Percentiles rank a stretch among this genome's conserved stretches.
phyloP scores from a whole-genome alignment of 92 coral and sea anemone species.

The Bergia sp. region DNA sequence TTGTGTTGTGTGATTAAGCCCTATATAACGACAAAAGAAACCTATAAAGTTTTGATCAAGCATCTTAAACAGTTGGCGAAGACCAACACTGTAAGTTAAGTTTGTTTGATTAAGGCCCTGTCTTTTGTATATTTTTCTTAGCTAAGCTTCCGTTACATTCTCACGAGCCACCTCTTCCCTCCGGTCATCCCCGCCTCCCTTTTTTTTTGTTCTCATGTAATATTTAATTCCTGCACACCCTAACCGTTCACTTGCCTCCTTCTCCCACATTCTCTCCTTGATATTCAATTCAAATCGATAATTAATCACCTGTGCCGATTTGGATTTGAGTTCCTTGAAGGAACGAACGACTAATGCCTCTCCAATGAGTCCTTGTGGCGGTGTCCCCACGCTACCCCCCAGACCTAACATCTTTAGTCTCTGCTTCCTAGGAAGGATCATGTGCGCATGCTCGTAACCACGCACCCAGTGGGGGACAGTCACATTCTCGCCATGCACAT shows the following conservation, averaged over 20 bases:
- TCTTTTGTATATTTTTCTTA: no score
- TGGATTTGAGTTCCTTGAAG: constrained; percentile 82
- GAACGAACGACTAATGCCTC: constrained; percentile 91
- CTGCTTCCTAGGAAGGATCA: constrained; percentile 75
- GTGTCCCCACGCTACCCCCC: constrained; percentile 89
- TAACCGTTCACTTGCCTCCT: not conserved
- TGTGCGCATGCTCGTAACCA: constrained; percentile 82
- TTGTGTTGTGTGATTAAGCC: not conserved
- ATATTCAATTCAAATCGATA: not conserved
- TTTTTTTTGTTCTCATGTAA: no score
- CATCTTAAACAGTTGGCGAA: no score
- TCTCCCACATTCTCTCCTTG: not conserved
- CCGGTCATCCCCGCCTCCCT: no score
- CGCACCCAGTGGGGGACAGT: constrained; percentile 90
- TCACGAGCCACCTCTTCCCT: no score
- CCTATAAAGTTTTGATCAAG: no score
- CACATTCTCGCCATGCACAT: constrained; percentile 90
- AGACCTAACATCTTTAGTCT: constrained; percentile 79
- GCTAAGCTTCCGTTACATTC: no score
- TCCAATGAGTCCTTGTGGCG: constrained; percentile 83
- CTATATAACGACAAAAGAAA: no score
- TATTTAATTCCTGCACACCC: not conserved
- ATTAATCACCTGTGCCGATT: constrained; percentile 67
- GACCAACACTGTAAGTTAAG: no score
- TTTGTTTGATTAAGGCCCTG: no score